These are phyloP conservation scores for Mesaphorura yosii DNA, from an alignment of 1,140 invertebrate genomes.

Conservation along the genomic window DNA sequence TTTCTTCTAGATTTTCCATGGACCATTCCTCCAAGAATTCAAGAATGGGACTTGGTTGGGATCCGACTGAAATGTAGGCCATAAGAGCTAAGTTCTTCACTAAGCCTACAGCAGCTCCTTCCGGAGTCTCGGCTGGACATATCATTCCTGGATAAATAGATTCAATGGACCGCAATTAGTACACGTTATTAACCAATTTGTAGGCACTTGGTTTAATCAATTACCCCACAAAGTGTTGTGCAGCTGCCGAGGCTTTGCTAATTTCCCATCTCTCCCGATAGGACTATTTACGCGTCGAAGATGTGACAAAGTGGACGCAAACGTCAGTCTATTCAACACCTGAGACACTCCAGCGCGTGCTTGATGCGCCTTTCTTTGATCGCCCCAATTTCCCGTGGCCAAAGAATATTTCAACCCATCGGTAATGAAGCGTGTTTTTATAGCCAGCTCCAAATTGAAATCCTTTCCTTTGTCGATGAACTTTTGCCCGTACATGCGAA, in stretches of 20 bases:
- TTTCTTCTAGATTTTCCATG: constrained; percentile 99
- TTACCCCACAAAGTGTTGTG: constrained; percentile 97
- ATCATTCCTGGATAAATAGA: constrained; percentile 86
- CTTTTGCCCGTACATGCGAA: constrained; percentile 95
- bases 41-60: constrained; percentile 92
- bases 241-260: constrained; percentile 93
- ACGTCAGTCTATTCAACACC: constrained; percentile 91
- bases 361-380: constrained; percentile 99
- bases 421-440: constrained; percentile 95
- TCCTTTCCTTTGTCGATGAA: constrained; percentile 97
- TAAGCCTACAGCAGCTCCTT: constrained; percentile 78
- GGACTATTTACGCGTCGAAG: constrained; percentile 93
- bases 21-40: constrained; percentile 99
- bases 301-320: constrained; percentile 95
- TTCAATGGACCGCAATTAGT: too few relatives aligned
- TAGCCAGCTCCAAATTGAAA: constrained; percentile 92
- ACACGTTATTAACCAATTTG: background rate
- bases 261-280: constrained; percentile 94
- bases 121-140: constrained; percentile 97
- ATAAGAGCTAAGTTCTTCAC: constrained; percentile 97
- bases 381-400: constrained; percentile 98
- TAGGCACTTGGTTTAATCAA: constrained; percentile 20
- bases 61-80: constrained; percentile 98
- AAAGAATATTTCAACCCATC: constrained; percentile 95
- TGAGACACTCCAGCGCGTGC: constrained; percentile 84